phyloP scores from a whole-genome alignment of 2,797 vertebrate genomes.

The Anguilla marmorata region DNA sequence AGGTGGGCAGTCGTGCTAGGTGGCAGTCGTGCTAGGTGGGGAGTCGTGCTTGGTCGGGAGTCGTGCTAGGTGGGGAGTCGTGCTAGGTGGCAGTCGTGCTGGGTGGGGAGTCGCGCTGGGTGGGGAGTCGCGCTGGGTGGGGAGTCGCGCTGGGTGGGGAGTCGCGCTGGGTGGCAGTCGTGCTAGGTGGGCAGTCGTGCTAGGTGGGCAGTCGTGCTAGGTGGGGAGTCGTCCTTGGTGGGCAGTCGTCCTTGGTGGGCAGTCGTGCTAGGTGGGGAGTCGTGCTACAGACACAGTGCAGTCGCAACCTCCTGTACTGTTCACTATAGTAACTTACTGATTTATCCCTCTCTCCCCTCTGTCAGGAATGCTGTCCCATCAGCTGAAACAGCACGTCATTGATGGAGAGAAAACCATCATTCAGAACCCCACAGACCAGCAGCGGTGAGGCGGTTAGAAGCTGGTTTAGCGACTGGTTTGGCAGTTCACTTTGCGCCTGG shows the following conservation, averaged over 20 bases:
- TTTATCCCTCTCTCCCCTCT: background rate
- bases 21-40: too few relatives aligned
- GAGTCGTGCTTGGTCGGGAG: too few relatives aligned
- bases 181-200: too few relatives aligned
- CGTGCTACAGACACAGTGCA: background rate
- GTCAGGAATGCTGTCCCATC: conserved; percentile 94
- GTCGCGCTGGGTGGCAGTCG: too few relatives aligned
- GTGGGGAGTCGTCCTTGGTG: too few relatives aligned
- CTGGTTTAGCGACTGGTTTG: background rate
- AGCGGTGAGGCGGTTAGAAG: conserved; percentile 57
- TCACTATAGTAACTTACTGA: background rate
- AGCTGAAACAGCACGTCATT: conserved; percentile 95
- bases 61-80: too few relatives aligned
- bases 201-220: too few relatives aligned
- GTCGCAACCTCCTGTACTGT: background rate
- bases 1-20: too few relatives aligned
- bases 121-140: conserved; percentile 42
- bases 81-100: conserved; percentile 43
- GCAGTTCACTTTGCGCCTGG: background rate
- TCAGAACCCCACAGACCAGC: conserved; percentile 96
- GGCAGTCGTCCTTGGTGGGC: background rate
- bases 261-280: conserved; percentile 41
- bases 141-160: too few relatives aligned
- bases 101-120: too few relatives aligned
- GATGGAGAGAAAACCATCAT: conserved; percentile 98